phyloP scores from a whole-genome alignment of 1,140 invertebrate genomes.

The Penaeus vannamei region DNA sequence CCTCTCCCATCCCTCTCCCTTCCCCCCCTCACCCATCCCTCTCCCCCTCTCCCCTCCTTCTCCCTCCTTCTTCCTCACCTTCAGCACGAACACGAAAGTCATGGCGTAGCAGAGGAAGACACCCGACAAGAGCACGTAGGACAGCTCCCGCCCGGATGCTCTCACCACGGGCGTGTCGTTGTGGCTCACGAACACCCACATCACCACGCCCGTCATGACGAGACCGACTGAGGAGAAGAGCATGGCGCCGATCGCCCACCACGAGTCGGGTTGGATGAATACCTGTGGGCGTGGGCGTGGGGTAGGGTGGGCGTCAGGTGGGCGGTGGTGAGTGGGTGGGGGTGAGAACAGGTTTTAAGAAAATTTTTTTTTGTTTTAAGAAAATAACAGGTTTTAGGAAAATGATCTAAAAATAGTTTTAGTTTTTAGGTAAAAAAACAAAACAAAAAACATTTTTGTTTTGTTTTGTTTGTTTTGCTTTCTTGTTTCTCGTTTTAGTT shows the following conservation, averaged over 20 bases:
- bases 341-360: not conserved
- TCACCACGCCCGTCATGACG: slow-evolving; percentile 71
- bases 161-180: slow-evolving; percentile 91
- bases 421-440: too few species aligned
- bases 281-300: slow-evolving; percentile 70
- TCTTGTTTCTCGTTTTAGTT: too few species aligned
- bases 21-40: not conserved
- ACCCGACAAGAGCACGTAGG: slow-evolving; percentile 88
- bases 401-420: too few species aligned
- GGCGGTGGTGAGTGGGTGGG: not conserved
- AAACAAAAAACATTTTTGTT: too few species aligned
- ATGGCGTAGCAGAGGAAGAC: slow-evolving; percentile 91
- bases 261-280: slow-evolving; percentile 81
- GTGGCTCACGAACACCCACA: slow-evolving; percentile 80
- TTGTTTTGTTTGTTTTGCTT: too few species aligned
- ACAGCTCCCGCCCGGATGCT: slow-evolving; percentile 90
- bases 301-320: not conserved
- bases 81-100: slow-evolving; percentile 85
- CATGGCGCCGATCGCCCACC: slow-evolving; percentile 90
- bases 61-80: slow-evolving; percentile 9
- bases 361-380: not conserved
- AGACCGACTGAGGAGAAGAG: slow-evolving; percentile 73
- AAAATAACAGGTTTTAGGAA: too few species aligned
- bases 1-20: not conserved
- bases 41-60: not conserved